phyloP scores from a whole-genome alignment of 2,113 vertebrate species.

The Indicator indicator region DNA sequence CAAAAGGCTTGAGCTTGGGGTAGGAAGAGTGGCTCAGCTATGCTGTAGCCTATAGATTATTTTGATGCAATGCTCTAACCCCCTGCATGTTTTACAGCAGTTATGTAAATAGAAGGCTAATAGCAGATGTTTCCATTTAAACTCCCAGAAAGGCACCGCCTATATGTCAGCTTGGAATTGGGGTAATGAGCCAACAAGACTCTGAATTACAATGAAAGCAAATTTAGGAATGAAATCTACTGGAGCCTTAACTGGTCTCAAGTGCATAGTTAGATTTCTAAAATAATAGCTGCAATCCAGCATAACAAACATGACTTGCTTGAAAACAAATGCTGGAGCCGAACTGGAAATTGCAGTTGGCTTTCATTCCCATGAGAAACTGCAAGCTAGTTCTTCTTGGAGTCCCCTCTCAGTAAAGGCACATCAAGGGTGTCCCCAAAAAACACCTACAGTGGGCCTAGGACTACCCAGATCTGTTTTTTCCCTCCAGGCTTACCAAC shows the following conservation, averaged over 20 bases:
- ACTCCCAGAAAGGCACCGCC: constrained; percentile 34
- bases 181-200: constrained; percentile 40
- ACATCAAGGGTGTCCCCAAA: background rate
- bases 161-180: constrained; percentile 27
- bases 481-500: background rate
- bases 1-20: background rate
- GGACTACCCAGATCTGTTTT: background rate
- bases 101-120: constrained; percentile 56
- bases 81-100: constrained; percentile 29
- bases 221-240: constrained; percentile 49
- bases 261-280: constrained; percentile 54
- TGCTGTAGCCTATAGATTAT: background rate
- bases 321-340: constrained; percentile 52
- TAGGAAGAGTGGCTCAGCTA: background rate
- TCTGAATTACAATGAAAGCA: constrained; percentile 48
- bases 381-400: background rate
- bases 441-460: background rate
- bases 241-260: constrained; percentile 54
- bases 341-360: constrained; percentile 7
- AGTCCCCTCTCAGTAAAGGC: background rate
- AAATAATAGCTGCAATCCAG: constrained; percentile 56
- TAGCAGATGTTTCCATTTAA: constrained; percentile 67
- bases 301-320: constrained; percentile 61
- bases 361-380: constrained; percentile 53
- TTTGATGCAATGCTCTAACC: constrained; percentile 6